Evolutionary conservation across 2,888 invertebrate genomes (phyloP).

Genomic region (Pollenia angustigena): DNA sequence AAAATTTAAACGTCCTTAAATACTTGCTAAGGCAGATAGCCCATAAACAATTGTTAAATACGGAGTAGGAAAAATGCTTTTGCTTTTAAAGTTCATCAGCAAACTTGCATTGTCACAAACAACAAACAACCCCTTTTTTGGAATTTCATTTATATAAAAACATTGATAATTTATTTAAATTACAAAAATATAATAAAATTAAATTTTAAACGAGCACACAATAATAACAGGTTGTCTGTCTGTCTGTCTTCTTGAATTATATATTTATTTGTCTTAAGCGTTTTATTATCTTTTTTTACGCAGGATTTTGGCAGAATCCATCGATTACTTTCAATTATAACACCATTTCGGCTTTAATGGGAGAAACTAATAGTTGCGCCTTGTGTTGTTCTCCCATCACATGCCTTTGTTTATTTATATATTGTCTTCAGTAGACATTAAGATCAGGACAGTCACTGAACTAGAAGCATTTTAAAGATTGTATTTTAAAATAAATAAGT

Average conservation of each 20-base stretch:
- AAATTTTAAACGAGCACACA: slow-evolving; percentile 72
- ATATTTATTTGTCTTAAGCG: slow-evolving; percentile 46
- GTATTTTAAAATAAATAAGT: slow-evolving; percentile 43
- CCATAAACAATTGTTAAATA: no score
- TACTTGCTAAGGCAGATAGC: no score
- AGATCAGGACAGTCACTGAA: slow-evolving; percentile 55
- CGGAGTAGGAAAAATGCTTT: no score
- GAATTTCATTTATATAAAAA: slow-evolving; percentile 72
- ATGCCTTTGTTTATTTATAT: slow-evolving; percentile 1
- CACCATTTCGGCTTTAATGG: not conserved
- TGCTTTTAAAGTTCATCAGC: no score
- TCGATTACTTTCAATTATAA: slow-evolving; percentile 38
- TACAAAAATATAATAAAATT: slow-evolving; percentile 73
- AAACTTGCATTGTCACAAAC: not conserved
- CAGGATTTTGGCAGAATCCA: slow-evolving; percentile 36
- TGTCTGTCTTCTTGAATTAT: slow-evolving; percentile 47
- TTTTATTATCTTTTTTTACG: slow-evolving; percentile 23
- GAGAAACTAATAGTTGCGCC: slow-evolving; percentile 15
- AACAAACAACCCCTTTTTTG: slow-evolving; percentile 26
- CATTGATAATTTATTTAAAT: slow-evolving; percentile 73
- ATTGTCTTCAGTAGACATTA: slow-evolving; percentile 41
- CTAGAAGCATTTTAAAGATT: slow-evolving; percentile 51
- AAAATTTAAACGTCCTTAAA: no score
- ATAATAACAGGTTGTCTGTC: slow-evolving; percentile 61
- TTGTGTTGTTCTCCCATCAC: slow-evolving; percentile 21